phyloP scores from a whole-genome alignment of 2,113 vertebrate genomes.

The Cyprinodon brontotheroides region DNA sequence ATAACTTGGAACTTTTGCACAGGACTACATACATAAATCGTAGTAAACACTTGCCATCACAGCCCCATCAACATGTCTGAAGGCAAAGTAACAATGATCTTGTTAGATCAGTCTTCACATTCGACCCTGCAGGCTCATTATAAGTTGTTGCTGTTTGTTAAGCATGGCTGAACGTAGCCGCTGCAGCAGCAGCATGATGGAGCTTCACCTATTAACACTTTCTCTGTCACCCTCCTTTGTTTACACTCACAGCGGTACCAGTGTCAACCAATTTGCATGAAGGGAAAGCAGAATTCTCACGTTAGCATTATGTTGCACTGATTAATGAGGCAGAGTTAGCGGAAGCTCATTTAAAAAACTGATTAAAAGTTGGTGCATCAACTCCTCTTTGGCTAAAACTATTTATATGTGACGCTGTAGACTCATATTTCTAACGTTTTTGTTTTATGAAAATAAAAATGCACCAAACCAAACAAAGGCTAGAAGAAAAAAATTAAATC shows the following conservation, averaged over 20 bases:
- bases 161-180: slow-evolving; percentile 39
- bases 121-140: slow-evolving; percentile 30
- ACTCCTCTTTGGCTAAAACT: slow-evolving; percentile 4
- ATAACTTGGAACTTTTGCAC: not conserved
- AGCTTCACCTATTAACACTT: slow-evolving; percentile 47
- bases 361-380: slow-evolving; percentile 27
- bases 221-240: not conserved
- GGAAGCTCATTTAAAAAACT: slow-evolving; percentile 11
- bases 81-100: slow-evolving; percentile 12
- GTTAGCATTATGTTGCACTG: slow-evolving; percentile 11
- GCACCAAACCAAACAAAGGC: not conserved
- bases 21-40: not conserved
- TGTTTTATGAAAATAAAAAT: not conserved
- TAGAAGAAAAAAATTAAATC: not conserved
- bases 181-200: slow-evolving; percentile 10
- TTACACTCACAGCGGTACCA: slow-evolving; percentile 17
- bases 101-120: slow-evolving; percentile 5
- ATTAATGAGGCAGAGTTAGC: slow-evolving; percentile 26
- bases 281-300: slow-evolving; percentile 25
- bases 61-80: not conserved
- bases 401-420: not conserved
- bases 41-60: not conserved
- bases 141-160: slow-evolving; percentile 30
- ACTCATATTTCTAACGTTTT: not conserved
- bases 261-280: slow-evolving; percentile 41